Conservation (phyloP, 2,797 vertebrate species). For the Gymnoscopelus microlampas region DNA sequence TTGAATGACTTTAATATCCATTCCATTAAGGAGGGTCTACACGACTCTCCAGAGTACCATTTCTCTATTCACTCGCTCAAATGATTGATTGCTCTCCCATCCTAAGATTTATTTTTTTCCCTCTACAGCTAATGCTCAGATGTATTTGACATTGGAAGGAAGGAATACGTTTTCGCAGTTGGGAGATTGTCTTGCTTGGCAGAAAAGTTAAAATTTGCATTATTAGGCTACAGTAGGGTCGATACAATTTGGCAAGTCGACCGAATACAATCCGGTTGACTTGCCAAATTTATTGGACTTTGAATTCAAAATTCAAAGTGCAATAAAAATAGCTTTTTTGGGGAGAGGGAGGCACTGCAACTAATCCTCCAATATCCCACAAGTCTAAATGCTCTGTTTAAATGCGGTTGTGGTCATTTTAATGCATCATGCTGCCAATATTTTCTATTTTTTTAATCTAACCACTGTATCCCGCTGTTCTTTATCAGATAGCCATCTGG, state of each 20-base stretch:
- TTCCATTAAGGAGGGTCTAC: conserved; percentile 66
- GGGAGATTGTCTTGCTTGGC: conserved; percentile 63
- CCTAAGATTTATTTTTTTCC: conserved; percentile 38
- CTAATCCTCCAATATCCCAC: not conserved
- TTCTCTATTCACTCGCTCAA: conserved; percentile 63
- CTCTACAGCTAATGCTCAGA: conserved; percentile 59
- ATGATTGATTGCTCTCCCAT: conserved; percentile 67
- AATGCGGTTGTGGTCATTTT: conserved; percentile 22
- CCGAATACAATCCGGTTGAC: not conserved
- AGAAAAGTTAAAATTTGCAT: conserved; percentile 59
- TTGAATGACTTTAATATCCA: conserved; percentile 76
- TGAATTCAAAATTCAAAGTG: conserved; percentile 22
- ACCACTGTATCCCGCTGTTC: conserved; percentile 54
- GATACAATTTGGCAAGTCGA: conserved; percentile 39
- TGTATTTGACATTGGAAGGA: conserved; percentile 60
- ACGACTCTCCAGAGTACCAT: conserved; percentile 55
- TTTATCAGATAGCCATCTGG: conserved; percentile 83
- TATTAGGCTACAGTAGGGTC: conserved; percentile 43
- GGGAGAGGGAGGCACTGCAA: not conserved
- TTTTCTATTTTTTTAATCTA: conserved; percentile 45
- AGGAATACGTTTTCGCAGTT: conserved; percentile 37
- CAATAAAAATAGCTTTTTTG: conserved; percentile 18
- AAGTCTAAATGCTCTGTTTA: not conserved
- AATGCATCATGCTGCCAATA: conserved; percentile 26
- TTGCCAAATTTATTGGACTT: not conserved